These are phyloP conservation scores for Naja naja DNA, from an alignment of 2,113 vertebrate genomes.

Conservation along the genomic window DNA sequence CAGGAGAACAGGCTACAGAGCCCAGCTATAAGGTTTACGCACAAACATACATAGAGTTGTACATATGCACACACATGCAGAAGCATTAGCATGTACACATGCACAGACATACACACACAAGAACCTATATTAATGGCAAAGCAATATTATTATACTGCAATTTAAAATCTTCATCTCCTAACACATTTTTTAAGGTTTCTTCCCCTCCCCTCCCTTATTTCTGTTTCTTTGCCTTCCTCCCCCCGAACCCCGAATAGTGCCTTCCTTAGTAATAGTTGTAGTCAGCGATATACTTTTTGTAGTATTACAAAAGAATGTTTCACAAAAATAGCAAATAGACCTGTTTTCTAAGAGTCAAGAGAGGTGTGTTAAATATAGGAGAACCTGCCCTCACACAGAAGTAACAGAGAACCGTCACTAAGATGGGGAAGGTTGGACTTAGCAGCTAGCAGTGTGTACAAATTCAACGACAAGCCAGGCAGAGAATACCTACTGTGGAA, in stretches of 20 bases:
- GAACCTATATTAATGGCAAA: neutral
- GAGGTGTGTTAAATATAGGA: neutral
- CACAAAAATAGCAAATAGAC: neutral
- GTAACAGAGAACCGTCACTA: too few relatives aligned
- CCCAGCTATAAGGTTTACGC: slow-evolving; percentile 68
- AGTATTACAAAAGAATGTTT: neutral
- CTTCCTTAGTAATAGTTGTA: neutral
- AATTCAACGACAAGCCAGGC: too few relatives aligned
- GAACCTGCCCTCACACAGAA: too few relatives aligned
- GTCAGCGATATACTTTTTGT: neutral
- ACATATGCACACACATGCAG: neutral
- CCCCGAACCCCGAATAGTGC: neutral
- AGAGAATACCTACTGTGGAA: too few relatives aligned
- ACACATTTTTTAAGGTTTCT: neutral
- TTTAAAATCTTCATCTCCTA: neutral
- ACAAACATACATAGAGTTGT: neutral
- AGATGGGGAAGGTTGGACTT: too few relatives aligned
- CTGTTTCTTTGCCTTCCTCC: neutral
- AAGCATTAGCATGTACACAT: slow-evolving; percentile 4
- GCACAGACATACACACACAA: neutral
- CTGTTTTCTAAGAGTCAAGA: neutral
- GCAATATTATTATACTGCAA: neutral
- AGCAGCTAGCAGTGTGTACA: too few relatives aligned
- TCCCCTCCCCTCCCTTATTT: neutral
- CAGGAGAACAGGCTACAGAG: slow-evolving; percentile 75